phyloP scores from a whole-genome alignment of 2,113 vertebrate genomes.

The Notothenia rossii region DNA sequence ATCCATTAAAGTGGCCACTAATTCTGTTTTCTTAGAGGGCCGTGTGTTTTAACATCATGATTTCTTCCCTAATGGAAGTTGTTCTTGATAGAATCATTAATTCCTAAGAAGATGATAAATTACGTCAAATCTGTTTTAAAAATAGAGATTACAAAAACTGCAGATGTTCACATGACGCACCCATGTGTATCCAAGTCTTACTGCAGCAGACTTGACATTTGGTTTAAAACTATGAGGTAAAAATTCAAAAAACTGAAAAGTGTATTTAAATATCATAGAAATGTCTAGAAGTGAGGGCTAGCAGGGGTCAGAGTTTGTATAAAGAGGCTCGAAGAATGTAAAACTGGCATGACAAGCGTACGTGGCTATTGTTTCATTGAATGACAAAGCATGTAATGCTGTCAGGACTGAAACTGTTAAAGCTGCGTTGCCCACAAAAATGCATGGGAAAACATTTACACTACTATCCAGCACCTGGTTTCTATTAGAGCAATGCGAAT shows the following conservation, averaged over 20 bases:
- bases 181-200: conserved; percentile 7
- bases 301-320: conserved; percentile 43
- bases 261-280: neutral
- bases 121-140: conserved; percentile 32
- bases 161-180: conserved; percentile 24
- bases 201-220: conserved; percentile 4
- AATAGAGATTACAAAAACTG: conserved; percentile 10
- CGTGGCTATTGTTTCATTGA: conserved; percentile 79
- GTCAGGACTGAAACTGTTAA: conserved; percentile 76
- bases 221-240: conserved; percentile 10
- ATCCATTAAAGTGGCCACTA: conserved; percentile 75
- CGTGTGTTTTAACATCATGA: conserved; percentile 31
- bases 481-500: conserved; percentile 84
- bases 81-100: conserved; percentile 34
- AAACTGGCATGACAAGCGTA: conserved; percentile 73
- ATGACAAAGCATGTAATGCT: conserved; percentile 84
- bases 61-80: conserved; percentile 27
- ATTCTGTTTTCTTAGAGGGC: conserved; percentile 72
- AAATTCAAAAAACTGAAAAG: neutral
- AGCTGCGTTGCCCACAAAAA: conserved; percentile 70
- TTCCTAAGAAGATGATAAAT: conserved; percentile 30
- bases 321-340: conserved; percentile 55
- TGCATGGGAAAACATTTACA: conserved; percentile 87
- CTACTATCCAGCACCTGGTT: conserved; percentile 84
- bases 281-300: neutral